Conservation (phyloP, 2,888 invertebrate species). For the Penaeus monodon region DNA sequence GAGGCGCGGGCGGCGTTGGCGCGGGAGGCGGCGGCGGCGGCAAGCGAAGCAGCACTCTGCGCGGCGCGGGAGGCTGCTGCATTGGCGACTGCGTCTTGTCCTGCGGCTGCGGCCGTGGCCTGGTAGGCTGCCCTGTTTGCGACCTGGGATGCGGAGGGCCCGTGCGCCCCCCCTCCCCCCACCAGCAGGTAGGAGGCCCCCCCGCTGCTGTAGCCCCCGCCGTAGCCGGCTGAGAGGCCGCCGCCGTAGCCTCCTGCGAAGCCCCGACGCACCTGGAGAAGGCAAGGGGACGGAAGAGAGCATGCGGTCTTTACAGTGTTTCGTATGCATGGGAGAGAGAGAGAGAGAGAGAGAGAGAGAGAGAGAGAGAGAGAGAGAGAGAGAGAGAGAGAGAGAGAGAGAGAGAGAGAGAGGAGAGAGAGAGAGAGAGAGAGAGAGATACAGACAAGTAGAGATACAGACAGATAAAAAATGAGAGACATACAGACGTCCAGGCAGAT, state of each 20-base stretch:
- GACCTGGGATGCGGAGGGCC: conserved; percentile 40
- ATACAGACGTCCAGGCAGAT: too few species aligned
- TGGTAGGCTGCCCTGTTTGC: conserved; percentile 40
- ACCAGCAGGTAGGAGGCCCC: conserved; percentile 16
- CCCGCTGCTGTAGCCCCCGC: conserved; percentile 13
- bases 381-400: conserved; percentile 2
- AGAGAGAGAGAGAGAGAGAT: too few species aligned
- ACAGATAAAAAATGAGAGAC: too few species aligned
- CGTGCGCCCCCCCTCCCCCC: conserved; percentile 14
- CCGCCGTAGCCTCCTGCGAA: conserved; percentile 14
- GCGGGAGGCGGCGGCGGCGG: conserved; percentile 25
- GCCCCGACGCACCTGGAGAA: conserved; percentile 25
- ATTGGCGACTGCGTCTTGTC: conserved; percentile 26
- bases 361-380: neutral
- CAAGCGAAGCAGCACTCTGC: conserved; percentile 20
- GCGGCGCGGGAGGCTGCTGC: conserved; percentile 30
- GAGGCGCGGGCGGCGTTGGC: conserved; percentile 6
- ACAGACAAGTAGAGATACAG: too few species aligned
- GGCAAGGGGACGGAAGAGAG: neutral
- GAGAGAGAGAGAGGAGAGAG: neutral
- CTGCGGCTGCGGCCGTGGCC: conserved; percentile 48
- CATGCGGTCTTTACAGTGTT: too few species aligned
- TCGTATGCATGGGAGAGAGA: too few species aligned
- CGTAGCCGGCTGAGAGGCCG: neutral
- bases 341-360: neutral